Base-by-base conservation (phyloP, 1,140 invertebrate species). In the Drosophila carrolli region DNA sequence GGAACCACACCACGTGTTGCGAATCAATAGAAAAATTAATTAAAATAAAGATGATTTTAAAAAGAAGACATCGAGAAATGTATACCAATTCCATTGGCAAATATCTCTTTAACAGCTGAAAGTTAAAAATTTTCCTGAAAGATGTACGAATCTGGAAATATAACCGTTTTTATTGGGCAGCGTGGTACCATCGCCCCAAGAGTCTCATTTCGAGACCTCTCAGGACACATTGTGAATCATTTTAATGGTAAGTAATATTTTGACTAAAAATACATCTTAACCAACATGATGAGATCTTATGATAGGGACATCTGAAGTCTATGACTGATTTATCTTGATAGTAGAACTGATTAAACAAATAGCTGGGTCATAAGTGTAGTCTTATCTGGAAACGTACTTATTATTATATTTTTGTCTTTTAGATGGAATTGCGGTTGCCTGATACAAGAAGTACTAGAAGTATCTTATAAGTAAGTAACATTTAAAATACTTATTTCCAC, bases 241-340 rank as follows among this genome's bases (percentile, higher is more conserved):
- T 0, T 8, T 10, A 23, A 27, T n/a, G 10, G 67, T 72, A 51
- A 44, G 72, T 50, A 5, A 0, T 9, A 35, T 2, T n/a, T 29
- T 0, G 8, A 41, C n/a, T 37, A 23, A 23, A 14, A 1, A 10
- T 23, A 37, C 10, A 37, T 13, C 2, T 14, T 13, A 3, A 32
- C 16, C 11, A 8, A 40, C 41, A 9, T 55, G 46, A 73, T 68
- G 63, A 73, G 5, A 47, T 29, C 1, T 9, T 47, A 14, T n/a
- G 70, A 73, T 74, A 74, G 71, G 65, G 71, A 74, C 71, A 74
- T 47, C 70, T 74, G 70, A 68, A 55, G 50, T 60, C 70, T 38
- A 70, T 74, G 71, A 58, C 14, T 74, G 62, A 78, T 75, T 62
- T 58, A 78, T 75, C 56, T 56, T 58, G 46, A 70, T 67, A 63